A percentile compares a stretch with the other conserved stretches of the same genome.
These are phyloP conservation scores for Rhea americana DNA, from an alignment of 2,113 vertebrate species.

Conservation along the genomic window DNA sequence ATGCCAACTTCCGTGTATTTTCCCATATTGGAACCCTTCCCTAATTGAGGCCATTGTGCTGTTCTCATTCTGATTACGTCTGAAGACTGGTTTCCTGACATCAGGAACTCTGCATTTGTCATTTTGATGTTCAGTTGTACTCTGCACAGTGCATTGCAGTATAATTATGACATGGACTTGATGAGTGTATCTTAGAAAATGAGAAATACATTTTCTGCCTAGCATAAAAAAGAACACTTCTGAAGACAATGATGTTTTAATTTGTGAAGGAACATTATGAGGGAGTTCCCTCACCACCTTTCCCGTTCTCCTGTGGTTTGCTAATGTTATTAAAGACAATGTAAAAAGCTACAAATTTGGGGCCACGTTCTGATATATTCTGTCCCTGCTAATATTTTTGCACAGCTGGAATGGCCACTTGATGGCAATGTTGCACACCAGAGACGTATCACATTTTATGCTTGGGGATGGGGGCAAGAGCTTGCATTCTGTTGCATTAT, in stretches of 20 bases:
- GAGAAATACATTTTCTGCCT: neutral
- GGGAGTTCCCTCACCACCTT: neutral
- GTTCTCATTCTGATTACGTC: neutral
- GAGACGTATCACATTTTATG: accelerated
- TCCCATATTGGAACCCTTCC: neutral
- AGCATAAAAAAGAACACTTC: neutral
- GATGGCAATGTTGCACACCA: slow-evolving; percentile 50
- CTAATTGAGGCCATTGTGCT: neutral
- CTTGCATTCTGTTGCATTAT: neutral
- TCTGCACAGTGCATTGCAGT: accelerated
- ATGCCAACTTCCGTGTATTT: neutral
- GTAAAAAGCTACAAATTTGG: accelerated
- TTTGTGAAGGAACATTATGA: neutral
- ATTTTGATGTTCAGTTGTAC: neutral
- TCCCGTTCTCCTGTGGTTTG: neutral
- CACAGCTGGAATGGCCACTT: neutral
- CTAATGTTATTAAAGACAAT: neutral
- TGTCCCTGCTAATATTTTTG: neutral
- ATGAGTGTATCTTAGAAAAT: neutral
- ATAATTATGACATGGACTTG: neutral
- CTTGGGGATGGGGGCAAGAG: accelerated
- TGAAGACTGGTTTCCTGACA: neutral
- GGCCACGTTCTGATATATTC: neutral
- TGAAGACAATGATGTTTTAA: neutral
- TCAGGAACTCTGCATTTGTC: neutral